A percentile compares a stretch with the other conserved stretches of the same genome.
phyloP scores from a whole-genome alignment of 1,140 invertebrate species.

The Adoxophyes honmai region DNA sequence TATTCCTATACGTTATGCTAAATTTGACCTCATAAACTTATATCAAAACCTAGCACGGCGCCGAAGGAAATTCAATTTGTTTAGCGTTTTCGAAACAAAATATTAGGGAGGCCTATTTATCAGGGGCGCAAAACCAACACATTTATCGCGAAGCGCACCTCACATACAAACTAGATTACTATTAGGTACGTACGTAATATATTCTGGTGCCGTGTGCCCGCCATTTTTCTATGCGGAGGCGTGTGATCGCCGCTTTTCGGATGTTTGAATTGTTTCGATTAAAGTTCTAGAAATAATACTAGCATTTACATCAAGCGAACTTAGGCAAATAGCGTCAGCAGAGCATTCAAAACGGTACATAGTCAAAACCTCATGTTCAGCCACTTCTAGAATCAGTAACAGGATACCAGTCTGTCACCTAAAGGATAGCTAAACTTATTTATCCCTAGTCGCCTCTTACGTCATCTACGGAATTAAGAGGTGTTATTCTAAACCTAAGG shows the following conservation, averaged over 20 bases:
- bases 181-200: conserved; percentile 51
- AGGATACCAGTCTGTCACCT: too few species aligned
- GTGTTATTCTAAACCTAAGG: too few species aligned
- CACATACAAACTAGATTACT: conserved; percentile 61
- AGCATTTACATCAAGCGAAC: background rate
- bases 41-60: background rate
- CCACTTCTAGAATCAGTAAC: too few species aligned
- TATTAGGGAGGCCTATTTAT: conserved; percentile 59
- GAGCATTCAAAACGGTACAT: too few species aligned
- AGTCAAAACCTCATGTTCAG: too few species aligned
- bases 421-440: too few species aligned
- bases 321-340: too few species aligned
- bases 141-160: conserved; percentile 48
- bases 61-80: conserved; percentile 49
- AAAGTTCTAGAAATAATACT: background rate
- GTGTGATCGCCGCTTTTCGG: background rate
- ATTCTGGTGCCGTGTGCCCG: conserved; percentile 55
- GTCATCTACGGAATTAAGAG: too few species aligned
- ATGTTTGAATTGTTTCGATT: background rate
- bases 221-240: conserved; percentile 48
- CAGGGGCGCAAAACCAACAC: conserved; percentile 58
- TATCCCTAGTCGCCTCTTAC: too few species aligned
- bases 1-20: too few species aligned
- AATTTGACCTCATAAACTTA: too few species aligned
- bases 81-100: conserved; percentile 56